phyloP scores from a whole-genome alignment of 2,888 invertebrate species.

The Clivina fossor region DNA sequence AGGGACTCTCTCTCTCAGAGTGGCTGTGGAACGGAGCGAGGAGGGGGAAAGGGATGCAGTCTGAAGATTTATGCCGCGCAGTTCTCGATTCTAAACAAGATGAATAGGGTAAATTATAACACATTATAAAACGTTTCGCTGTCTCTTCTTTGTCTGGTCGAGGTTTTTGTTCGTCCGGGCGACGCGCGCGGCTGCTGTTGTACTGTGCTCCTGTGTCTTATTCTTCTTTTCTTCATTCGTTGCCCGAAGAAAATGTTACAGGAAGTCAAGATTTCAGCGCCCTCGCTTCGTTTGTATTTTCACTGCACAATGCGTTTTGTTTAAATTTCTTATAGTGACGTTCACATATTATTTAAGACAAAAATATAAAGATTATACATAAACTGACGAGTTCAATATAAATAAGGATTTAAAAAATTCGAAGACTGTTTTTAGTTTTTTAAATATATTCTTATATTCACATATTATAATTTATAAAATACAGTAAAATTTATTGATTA shows the following conservation, averaged over 20 bases:
- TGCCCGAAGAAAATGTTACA: constrained; percentile 8
- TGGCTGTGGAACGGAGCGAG: neutral
- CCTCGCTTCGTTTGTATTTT: constrained; percentile 1
- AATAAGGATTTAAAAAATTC: too few relatives aligned
- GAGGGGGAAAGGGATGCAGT: neutral
- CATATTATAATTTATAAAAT: too few relatives aligned
- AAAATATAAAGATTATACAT: too few relatives aligned
- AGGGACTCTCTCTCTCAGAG: neutral
- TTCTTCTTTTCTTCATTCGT: neutral
- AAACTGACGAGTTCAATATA: too few relatives aligned
- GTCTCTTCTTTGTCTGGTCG: constrained; percentile 33
- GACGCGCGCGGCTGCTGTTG: constrained; percentile 1
- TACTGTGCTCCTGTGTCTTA: neutral
- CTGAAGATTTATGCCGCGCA: constrained; percentile 25
- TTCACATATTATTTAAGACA: too few relatives aligned
- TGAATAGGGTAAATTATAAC: constrained; percentile 34
- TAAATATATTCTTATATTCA: too few relatives aligned
- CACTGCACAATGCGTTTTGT: neutral
- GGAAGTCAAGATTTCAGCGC: constrained; percentile 19
- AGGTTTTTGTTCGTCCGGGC: constrained; percentile 19
- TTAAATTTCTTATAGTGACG: constrained; percentile 11
- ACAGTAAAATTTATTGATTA: too few relatives aligned
- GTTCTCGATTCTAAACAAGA: constrained; percentile 33
- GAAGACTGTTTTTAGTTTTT: too few relatives aligned
- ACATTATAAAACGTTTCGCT: constrained; percentile 34